phyloP scores from a whole-genome alignment of 2,113 vertebrate genomes.

The Charina bottae region DNA sequence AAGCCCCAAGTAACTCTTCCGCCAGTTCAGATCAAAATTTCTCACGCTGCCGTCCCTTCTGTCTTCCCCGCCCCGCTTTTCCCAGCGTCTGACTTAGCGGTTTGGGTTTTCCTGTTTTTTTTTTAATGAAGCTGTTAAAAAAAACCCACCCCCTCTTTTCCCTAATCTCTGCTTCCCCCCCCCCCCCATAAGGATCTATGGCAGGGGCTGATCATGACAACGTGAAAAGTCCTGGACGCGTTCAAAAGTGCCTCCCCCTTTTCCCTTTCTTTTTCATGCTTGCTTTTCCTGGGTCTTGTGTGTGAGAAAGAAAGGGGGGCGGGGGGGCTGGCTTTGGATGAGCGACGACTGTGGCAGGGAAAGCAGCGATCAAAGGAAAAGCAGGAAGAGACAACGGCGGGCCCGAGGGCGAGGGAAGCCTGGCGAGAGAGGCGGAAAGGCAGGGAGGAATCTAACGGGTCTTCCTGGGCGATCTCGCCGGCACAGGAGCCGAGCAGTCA shows the following conservation, averaged over 20 bases:
- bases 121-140: conserved; percentile 3
- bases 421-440: neutral
- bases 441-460: conserved; percentile 1
- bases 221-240: conserved; percentile 46
- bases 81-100: conserved; percentile 37
- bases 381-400: conserved; percentile 34
- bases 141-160: conserved; percentile 11
- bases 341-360: conserved; percentile 2
- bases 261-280: neutral
- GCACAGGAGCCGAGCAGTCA: neutral
- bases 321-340: conserved; percentile 10
- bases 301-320: neutral
- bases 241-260: neutral
- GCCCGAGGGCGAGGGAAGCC: neutral
- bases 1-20: conserved; percentile 23
- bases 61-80: conserved; percentile 12
- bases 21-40: conserved; percentile 45
- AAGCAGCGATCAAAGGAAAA: conserved; percentile 36
- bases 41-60: conserved; percentile 52
- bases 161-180: conserved; percentile 31
- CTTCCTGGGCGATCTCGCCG: conserved; percentile 21
- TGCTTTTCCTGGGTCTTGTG: conserved; percentile 16
- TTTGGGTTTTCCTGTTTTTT: conserved; percentile 18
- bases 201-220: conserved; percentile 45
- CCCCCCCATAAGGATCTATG: conserved; percentile 26